These are phyloP conservation scores for Tetranychus urticae DNA, from an alignment of 1,140 invertebrate species.

Conservation along the genomic window DNA sequence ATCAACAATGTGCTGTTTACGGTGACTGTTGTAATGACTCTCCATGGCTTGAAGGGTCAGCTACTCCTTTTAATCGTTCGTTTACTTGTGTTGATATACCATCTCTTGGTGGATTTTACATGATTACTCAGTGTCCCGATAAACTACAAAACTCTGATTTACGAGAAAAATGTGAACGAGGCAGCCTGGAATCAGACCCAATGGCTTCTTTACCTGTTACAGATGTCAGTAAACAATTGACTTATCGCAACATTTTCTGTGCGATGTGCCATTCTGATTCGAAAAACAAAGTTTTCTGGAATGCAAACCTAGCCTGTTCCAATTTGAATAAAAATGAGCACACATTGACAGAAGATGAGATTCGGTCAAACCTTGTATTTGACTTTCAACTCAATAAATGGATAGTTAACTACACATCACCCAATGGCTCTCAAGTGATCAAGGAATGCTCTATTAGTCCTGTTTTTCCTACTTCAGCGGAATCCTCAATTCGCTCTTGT, in stretches of 20 bases:
- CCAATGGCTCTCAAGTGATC: too few species aligned
- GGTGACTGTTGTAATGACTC: not conserved
- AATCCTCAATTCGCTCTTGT: not conserved
- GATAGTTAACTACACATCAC: too few species aligned
- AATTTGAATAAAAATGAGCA: too few species aligned
- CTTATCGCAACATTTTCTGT: slow-evolving; percentile 31
- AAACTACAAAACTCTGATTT: not conserved
- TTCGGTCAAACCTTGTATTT: too few species aligned
- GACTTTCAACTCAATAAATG: too few species aligned
- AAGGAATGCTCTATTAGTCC: too few species aligned
- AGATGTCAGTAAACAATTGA: slow-evolving; percentile 19
- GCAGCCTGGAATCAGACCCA: slow-evolving; percentile 17
- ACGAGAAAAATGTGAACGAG: not conserved
- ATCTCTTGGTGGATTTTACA: not conserved
- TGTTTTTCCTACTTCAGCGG: not conserved
- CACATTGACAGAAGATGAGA: too few species aligned
- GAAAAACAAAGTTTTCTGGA: not conserved
- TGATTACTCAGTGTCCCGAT: not conserved
- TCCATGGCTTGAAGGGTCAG: not conserved
- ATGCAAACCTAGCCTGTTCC: too few species aligned
- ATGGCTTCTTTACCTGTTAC: slow-evolving; percentile 23
- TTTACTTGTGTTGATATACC: not conserved
- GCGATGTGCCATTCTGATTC: slow-evolving; percentile 25
- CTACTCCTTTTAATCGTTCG: not conserved
- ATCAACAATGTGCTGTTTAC: not conserved